Evolutionary conservation across 2,113 vertebrate species (phyloP), one percentile per base, ranked within the genome.

Genomic region (Psilopogon haemacephalus): DNA sequence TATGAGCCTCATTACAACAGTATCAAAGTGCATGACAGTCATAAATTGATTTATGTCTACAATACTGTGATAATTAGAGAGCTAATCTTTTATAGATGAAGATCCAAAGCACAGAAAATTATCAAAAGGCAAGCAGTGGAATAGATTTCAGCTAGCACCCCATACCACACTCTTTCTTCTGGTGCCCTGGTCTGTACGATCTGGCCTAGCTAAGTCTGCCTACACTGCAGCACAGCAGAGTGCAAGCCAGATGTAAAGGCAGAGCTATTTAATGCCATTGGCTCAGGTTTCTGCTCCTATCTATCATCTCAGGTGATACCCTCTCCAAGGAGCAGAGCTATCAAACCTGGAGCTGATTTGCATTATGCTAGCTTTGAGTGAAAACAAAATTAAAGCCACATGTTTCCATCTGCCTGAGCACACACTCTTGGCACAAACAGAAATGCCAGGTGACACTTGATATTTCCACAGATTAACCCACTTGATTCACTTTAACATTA

Each of bases 191-290:
- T 32, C 2, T 40, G 32, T 9, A 2, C 32, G 35, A 9, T 27
- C 59, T 28, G 50, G 32, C 12, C 56, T 30, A 42, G 73, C 38
- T 44, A 7, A 18, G 6, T 55, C 63, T 67, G 27, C 63, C 56
- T 15, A 6, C 0, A 0, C 0, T 33, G 27, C 20, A 9, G 3
- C 54, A 32, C 1, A 5, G 52, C 48, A n/a, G 38, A 44, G 38
- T 12, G 8, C 19, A 30, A 81, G 14, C 38, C 68, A 35, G 11
- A 20, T 65, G 27, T 44, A 27, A 69, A 85, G 69, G 11, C 58
- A 68, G 37, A 88, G 24, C 12, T 8, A 0, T 50, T 76, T 26
- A 1, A 18, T 48, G 40, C 32, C 52, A 28, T 8, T 55, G 30
- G 12, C 60, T 88, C n/a, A 27, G n/a, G 27, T 65, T 83, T 76